Evolutionary conservation across 64 coral and sea anemone genomes (phyloP).

Genomic region (Stichodactyla helianthus): DNA sequence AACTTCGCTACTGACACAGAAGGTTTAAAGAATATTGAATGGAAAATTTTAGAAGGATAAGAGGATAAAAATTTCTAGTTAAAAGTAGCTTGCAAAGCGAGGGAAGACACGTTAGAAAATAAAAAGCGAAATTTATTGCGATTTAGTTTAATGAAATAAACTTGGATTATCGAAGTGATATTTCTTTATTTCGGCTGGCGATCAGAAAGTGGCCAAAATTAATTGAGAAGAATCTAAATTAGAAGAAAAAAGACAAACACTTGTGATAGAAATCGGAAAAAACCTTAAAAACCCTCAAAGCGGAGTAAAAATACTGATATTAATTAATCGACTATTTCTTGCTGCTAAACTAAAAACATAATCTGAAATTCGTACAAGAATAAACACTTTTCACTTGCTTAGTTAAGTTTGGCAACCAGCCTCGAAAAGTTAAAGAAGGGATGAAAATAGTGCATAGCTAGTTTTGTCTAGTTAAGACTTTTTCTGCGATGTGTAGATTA

Average conservation of each 20-base stretch:
- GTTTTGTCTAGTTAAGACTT: not conserved
- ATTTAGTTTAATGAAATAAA: no score
- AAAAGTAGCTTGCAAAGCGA: not conserved
- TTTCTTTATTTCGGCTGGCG: no score
- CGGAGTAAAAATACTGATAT: not conserved
- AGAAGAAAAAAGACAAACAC: not conserved
- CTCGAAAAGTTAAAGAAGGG: not conserved
- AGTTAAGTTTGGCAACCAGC: not conserved
- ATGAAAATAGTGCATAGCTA: not conserved
- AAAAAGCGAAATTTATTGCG: no score
- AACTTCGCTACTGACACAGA: not conserved
- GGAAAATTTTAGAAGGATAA: no score
- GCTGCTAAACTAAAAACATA: not conserved
- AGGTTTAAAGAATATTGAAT: no score
- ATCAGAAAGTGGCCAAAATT: not conserved
- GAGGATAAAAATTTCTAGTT: not conserved
- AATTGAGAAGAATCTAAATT: not conserved
- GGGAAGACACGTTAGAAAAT: not conserved
- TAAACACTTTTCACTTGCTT: no score
- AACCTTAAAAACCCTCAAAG: not conserved
- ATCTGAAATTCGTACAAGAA: not conserved
- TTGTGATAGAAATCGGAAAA: not conserved
- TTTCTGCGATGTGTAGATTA: no score
- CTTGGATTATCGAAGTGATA: no score
- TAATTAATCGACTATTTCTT: not conserved